Conservation (phyloP, 1,140 invertebrate species). For the Apolygus lucorum region DNA sequence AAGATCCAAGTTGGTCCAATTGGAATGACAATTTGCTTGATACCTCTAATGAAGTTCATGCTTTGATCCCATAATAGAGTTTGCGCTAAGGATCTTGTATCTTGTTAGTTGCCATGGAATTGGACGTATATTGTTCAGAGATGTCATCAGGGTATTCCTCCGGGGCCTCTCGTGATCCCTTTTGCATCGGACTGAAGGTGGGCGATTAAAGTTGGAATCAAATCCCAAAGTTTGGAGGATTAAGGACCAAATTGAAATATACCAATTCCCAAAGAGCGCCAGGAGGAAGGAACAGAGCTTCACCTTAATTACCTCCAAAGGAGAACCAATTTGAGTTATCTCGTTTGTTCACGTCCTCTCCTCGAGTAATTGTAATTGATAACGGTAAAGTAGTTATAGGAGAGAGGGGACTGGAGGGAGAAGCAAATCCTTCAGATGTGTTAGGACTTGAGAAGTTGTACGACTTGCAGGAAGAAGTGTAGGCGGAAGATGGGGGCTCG, state of each 20-base stretch:
- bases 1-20: too few relatives aligned
- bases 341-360: conserved; percentile 22
- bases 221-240: background rate
- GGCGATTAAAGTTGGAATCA: conserved; percentile 9
- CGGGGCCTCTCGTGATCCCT: too few relatives aligned
- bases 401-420: background rate
- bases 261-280: background rate
- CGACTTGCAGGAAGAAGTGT: conserved; percentile 1
- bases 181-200: too few relatives aligned
- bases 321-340: conserved; percentile 20
- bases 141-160: too few relatives aligned
- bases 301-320: conserved; percentile 19
- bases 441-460: background rate
- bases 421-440: conserved; percentile 19
- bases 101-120: too few relatives aligned
- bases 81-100: too few relatives aligned
- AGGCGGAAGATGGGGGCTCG: background rate
- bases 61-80: too few relatives aligned
- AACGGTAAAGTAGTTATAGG: conserved; percentile 19
- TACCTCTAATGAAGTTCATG: too few relatives aligned
- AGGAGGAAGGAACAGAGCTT: conserved; percentile 4
- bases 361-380: conserved; percentile 20
- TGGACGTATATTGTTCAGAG: too few relatives aligned
- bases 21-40: too few relatives aligned
- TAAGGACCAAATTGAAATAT: conserved; percentile 4